Evolutionary conservation across 2,113 vertebrate species (phyloP).

Genomic region (Garra rufa): DNA sequence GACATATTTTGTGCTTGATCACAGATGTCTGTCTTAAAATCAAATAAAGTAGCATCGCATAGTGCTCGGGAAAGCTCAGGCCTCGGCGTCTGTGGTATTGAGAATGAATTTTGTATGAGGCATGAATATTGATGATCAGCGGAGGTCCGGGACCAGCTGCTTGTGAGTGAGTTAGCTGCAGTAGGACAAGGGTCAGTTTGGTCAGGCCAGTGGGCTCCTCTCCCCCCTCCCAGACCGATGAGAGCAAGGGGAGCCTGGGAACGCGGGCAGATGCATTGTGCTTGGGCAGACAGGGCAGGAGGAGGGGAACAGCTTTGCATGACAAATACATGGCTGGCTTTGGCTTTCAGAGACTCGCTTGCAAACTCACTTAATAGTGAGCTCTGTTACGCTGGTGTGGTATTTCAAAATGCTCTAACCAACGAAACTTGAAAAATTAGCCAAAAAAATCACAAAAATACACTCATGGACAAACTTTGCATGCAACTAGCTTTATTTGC

Average conservation of each 20-base stretch:
- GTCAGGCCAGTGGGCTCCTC: constrained; percentile 49
- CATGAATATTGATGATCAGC: constrained; percentile 51
- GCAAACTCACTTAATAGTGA: constrained; percentile 11
- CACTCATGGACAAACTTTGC: background rate
- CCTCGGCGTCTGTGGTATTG: constrained; percentile 2
- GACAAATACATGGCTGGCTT: constrained; percentile 53
- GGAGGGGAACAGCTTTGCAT: constrained; percentile 62
- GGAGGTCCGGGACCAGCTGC: constrained; percentile 38
- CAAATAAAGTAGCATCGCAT: constrained; percentile 25
- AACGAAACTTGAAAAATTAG: background rate
- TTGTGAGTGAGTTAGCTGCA: constrained; percentile 47
- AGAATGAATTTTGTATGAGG: constrained; percentile 47
- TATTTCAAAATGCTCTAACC: background rate
- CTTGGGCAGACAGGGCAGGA: constrained; percentile 53
- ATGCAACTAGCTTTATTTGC: constrained; percentile 16
- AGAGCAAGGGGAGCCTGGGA: constrained; percentile 55
- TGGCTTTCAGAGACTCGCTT: constrained; percentile 30
- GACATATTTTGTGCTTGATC: background rate
- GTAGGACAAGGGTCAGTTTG: constrained; percentile 58
- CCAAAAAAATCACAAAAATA: background rate
- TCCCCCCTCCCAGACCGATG: constrained; percentile 40
- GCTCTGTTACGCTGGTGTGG: background rate
- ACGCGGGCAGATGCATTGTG: constrained; percentile 58
- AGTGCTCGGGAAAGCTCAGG: background rate
- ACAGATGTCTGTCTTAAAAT: background rate